Base-by-base conservation (phyloP, 2,113 vertebrate species). In the Athene cunicularia region DNA sequence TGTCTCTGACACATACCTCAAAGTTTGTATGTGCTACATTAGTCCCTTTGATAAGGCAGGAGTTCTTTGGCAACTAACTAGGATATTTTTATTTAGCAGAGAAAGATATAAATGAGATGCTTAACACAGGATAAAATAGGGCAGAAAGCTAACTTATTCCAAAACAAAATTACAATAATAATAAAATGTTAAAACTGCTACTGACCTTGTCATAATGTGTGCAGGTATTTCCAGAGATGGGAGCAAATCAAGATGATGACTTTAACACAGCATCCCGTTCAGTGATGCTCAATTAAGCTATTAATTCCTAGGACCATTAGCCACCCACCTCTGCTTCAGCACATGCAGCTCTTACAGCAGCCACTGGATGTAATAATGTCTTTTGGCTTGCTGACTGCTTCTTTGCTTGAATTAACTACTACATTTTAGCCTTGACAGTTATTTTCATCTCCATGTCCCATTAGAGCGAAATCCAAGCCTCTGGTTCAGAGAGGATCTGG, bases 381-480 rank as follows among this genome's bases (percentile, higher is more conserved):
- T 85, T 37, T 70, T 32, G 23, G 62, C 60, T 64, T 41, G 37
- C 93, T 72, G 81, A 68, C 86, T 75, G 84, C 75, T 70, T 28
- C 97, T 92, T 83, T 58, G 84, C 97, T 84, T 96, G 91, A 86
- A 85, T 81, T 39, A 89, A 73, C 88, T 70, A 43, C 30, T 32
- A 77, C 86, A 62, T 66, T 86, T 95, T 71, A 97, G 97, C 96
- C 84, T 49, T 96, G 88, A 95, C 91, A 93, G 98, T 97, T 83
- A 93, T 97, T 97, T 96, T 97, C 96, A 87, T 94, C 95, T 66
- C 86, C 88, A 95, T 60, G 91, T 97, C 93, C 75, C 95, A 95
- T 96, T 91, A 96, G 80, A 32, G 94, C 11, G 98, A 98, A 98
- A 99, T 71, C 96, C 90, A 98, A 99, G 86, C 98, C 98, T 97